Conservation (phyloP, 1,140 invertebrate genomes). For the Gonioctena quinquepunctata region DNA sequence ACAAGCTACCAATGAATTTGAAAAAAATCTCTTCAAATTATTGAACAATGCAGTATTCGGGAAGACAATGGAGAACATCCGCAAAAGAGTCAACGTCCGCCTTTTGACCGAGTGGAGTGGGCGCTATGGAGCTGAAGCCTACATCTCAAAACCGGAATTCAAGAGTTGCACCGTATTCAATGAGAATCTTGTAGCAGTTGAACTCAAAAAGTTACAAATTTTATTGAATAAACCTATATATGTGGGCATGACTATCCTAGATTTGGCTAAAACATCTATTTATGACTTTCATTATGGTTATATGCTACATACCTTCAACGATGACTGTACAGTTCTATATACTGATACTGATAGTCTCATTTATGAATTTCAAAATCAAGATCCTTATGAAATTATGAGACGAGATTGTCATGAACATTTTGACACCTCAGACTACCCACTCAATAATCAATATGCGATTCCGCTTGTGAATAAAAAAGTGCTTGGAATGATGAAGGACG, state of each 20-base stretch:
- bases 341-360: conserved; percentile 33
- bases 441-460: conserved; percentile 34
- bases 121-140: conserved; percentile 21
- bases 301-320: conserved; percentile 29
- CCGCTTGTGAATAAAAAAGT: too few relatives aligned
- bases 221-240: conserved; percentile 54
- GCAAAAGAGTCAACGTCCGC: conserved; percentile 37
- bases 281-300: conserved; percentile 45
- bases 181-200: conserved; percentile 49
- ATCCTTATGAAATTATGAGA: conserved; percentile 36
- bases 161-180: neutral
- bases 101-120: conserved; percentile 22
- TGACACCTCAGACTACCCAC: conserved; percentile 34
- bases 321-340: conserved; percentile 39
- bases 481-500: too few relatives aligned
- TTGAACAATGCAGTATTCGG: neutral
- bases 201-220: conserved; percentile 48
- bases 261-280: conserved; percentile 39
- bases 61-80: conserved; percentile 54
- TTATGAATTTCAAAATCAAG: conserved; percentile 35
- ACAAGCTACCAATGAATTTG: conserved; percentile 37
- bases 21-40: conserved; percentile 37
- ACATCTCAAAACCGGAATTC: conserved; percentile 22
- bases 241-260: conserved; percentile 34
- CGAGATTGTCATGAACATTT: conserved; percentile 25